Evolutionary conservation across 37 sponge, comb jelly and placozoan species (phyloP).

Genomic region (Eunapius fragilis): DNA sequence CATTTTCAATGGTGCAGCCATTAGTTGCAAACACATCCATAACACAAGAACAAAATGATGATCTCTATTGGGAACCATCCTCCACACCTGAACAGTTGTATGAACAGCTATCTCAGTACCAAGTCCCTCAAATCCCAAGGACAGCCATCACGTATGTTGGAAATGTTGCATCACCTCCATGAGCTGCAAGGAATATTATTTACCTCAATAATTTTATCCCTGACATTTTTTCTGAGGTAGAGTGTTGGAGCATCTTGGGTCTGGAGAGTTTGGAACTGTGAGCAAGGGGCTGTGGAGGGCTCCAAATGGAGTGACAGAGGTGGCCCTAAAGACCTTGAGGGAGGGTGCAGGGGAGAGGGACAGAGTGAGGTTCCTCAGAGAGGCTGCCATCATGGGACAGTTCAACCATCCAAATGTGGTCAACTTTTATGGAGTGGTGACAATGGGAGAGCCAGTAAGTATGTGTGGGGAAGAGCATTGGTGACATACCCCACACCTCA

Average conservation of each 20-base stretch:
- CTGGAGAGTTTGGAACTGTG: constrained; percentile 79
- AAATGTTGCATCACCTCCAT: too few relatives aligned
- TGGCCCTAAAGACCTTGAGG: constrained; percentile 70
- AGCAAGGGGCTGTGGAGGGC: constrained; percentile 58
- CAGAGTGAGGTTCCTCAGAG: constrained; percentile 74
- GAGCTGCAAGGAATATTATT: too few relatives aligned
- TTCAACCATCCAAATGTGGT: constrained; percentile 75
- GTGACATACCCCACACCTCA: background rate
- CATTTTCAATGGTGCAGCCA: too few relatives aligned
- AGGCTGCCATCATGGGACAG: constrained; percentile 83
- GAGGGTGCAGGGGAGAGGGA: constrained; percentile 3
- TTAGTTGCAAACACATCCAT: too few relatives aligned
- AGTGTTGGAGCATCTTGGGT: constrained; percentile 40
- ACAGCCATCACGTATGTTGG: background rate
- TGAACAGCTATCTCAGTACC: too few relatives aligned
- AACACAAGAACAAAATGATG: too few relatives aligned
- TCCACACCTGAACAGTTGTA: too few relatives aligned
- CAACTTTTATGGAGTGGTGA: constrained; percentile 74
- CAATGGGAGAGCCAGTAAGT: constrained; percentile 71
- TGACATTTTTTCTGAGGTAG: background rate
- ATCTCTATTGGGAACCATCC: too few relatives aligned
- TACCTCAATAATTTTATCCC: background rate
- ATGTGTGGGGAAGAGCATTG: too few relatives aligned
- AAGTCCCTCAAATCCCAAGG: too few relatives aligned
- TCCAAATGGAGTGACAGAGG: constrained; percentile 6